phyloP scores from a whole-genome alignment of 2,797 vertebrate genomes.

The Pachyuromys duprasi region DNA sequence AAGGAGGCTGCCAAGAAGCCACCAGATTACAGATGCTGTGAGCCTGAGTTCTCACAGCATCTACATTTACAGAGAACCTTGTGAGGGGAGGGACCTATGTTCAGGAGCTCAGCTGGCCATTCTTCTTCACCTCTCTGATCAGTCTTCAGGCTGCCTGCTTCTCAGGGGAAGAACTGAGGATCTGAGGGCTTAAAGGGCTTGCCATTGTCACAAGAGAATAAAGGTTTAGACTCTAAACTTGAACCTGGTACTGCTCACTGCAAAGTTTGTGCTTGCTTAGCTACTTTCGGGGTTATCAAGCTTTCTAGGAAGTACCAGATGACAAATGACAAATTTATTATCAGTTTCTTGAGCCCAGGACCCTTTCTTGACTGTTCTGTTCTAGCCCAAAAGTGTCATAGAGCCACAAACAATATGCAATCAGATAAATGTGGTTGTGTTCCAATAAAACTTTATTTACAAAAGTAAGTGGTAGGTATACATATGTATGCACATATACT shows the following conservation, averaged over 20 bases:
- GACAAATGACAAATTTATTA: neutral
- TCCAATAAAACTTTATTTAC: constrained; percentile 67
- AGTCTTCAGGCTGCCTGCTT: neutral
- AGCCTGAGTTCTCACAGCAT: too few relatives aligned
- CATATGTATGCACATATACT: neutral
- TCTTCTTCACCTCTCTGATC: neutral
- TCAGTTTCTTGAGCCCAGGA: neutral
- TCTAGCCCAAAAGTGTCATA: neutral
- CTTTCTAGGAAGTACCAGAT: neutral
- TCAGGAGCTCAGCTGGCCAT: neutral
- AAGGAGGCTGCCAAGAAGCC: neutral
- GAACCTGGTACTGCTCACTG: neutral
- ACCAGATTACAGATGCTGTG: too few relatives aligned
- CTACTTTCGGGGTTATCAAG: neutral
- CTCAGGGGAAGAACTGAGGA: neutral
- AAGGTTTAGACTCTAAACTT: neutral
- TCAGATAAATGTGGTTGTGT: neutral
- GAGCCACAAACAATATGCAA: neutral
- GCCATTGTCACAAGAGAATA: neutral
- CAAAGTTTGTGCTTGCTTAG: neutral
- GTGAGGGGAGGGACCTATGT: neutral
- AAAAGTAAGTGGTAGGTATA: neutral
- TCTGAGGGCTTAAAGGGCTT: neutral
- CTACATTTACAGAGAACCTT: neutral
- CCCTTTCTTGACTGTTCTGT: neutral